Conservation (phyloP, 1,140 invertebrate species). For the Apolygus lucorum region DNA sequence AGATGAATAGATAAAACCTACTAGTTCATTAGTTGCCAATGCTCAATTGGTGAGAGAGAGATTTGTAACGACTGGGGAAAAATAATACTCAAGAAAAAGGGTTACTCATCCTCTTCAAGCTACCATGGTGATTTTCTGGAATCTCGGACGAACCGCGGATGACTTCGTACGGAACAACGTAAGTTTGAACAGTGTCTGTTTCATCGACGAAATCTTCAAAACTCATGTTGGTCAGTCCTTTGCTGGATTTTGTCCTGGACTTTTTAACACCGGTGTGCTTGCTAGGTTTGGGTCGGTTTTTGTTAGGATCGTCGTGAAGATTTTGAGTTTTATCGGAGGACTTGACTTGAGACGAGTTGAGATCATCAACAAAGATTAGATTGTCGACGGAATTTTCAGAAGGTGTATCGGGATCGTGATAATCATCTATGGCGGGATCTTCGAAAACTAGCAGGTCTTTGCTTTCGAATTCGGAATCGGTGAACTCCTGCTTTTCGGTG, state of each 20-base stretch:
- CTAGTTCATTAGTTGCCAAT: background rate
- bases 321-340: conserved; percentile 41
- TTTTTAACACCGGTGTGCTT: conserved; percentile 34
- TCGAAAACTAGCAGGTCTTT: conserved; percentile 26
- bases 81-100: conserved; percentile 49
- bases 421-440: background rate
- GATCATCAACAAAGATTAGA: conserved; percentile 8
- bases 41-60: background rate
- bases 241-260: conserved; percentile 31
- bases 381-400: background rate
- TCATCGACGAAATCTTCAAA: conserved; percentile 55
- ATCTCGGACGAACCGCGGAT: conserved; percentile 45
- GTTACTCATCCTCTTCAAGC: conserved; percentile 55
- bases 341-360: conserved; percentile 37
- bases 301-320: conserved; percentile 39
- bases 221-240: conserved; percentile 66
- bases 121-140: conserved; percentile 52
- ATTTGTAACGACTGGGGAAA: background rate
- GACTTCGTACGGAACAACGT: conserved; percentile 50
- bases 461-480: conserved; percentile 28
- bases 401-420: background rate
- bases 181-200: conserved; percentile 27
- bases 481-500: conserved; percentile 29
- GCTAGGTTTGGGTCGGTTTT: conserved; percentile 31
- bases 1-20: no score